Percentiles rank a stretch among this genome's conserved stretches.
Conservation (phyloP, 1,140 invertebrate genomes). For the Papilio polyxenes region DNA sequence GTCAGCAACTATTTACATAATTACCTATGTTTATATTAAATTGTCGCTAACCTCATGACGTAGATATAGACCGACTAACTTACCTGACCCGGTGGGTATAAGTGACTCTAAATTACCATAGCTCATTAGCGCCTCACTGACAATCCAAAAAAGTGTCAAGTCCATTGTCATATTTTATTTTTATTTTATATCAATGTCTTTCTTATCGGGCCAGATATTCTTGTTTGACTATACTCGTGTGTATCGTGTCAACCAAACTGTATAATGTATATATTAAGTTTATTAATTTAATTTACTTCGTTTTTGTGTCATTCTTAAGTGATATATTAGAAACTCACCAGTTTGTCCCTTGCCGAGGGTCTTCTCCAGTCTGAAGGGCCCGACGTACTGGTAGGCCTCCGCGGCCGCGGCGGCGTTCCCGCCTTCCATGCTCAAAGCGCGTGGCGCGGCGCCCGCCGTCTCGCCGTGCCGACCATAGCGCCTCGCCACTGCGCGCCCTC, state of each 20-base stretch:
- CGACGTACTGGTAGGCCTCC: constrained; percentile 94
- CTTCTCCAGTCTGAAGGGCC: constrained; percentile 98
- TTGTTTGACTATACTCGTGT: neutral
- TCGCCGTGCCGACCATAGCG: constrained; percentile 43
- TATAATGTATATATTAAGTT: neutral
- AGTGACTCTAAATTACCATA: too few relatives aligned
- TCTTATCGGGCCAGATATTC: too few relatives aligned
- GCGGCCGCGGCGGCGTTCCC: constrained; percentile 74
- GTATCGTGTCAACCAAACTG: neutral
- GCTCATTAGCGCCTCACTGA: too few relatives aligned
- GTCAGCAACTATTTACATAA: too few relatives aligned
- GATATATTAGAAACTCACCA: constrained; percentile 83
- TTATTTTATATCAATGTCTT: too few relatives aligned
- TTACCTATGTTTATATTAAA: too few relatives aligned
- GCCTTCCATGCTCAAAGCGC: constrained; percentile 64
- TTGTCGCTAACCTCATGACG: too few relatives aligned
- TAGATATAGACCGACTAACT: too few relatives aligned
- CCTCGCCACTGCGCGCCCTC: constrained; percentile 39
- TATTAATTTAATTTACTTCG: neutral
- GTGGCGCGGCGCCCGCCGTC: constrained; percentile 40
- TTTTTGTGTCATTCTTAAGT: neutral
- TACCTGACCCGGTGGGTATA: too few relatives aligned
- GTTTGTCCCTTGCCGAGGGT: constrained; percentile 99
- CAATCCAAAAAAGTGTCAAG: too few relatives aligned
- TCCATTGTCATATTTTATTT: too few relatives aligned